These are phyloP conservation scores for Dipodomys spectabilis DNA, from an alignment of 2,113 vertebrate species.

Conservation along the genomic window DNA sequence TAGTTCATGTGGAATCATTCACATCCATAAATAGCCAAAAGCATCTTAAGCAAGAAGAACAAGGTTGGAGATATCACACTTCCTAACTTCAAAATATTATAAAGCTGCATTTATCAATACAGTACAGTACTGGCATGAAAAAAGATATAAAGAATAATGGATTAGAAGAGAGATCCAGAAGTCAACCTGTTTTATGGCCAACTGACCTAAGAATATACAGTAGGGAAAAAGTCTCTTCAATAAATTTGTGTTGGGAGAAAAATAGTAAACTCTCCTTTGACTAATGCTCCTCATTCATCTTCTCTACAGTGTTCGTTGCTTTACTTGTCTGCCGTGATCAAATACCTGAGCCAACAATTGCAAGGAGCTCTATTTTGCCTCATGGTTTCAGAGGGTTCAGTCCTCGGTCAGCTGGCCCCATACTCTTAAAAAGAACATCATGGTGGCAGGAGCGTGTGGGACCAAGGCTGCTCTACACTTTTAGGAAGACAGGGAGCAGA, in stretches of 20 bases:
- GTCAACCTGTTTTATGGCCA: neutral
- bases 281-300: neutral
- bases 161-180: neutral
- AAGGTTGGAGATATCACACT: neutral
- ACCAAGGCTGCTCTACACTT: no score
- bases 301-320: neutral
- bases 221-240: neutral
- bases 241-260: neutral
- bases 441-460: no score
- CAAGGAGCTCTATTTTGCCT: no score
- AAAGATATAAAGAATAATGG: neutral
- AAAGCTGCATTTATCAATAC: neutral
- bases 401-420: no score
- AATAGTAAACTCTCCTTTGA: neutral
- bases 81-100: neutral
- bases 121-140: neutral
- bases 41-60: neutral
- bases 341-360: no score
- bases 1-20: neutral
- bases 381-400: no score
- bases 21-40: neutral
- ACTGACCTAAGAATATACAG: neutral
- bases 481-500: no score
- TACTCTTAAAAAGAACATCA: no score
- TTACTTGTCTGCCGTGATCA: no score